Percentiles rank a stretch among this genome's conserved stretches.
These are phyloP conservation scores for Mythimna albipuncta DNA, from an alignment of 2,888 invertebrate species.

Conservation along the genomic window DNA sequence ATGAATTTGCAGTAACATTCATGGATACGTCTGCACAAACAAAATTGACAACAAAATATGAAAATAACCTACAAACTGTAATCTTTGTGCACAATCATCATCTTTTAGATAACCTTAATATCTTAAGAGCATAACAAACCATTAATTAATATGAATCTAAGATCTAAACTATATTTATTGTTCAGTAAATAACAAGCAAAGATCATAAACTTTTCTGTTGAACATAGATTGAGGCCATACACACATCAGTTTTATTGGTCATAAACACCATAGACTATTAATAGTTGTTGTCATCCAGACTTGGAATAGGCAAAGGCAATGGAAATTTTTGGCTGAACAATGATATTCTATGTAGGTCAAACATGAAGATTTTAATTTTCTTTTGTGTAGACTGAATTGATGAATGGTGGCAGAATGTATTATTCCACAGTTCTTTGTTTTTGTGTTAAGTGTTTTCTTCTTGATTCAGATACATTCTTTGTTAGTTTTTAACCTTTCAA, in stretches of 20 bases:
- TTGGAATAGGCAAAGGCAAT: conserved; percentile 1
- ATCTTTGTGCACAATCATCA: conserved; percentile 33
- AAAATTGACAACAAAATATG: conserved; percentile 21
- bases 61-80: conserved; percentile 45
- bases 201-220: conserved; percentile 20
- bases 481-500: not conserved
- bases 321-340: not conserved
- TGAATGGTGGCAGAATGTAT: not conserved
- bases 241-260: conserved; percentile 32
- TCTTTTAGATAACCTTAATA: conserved; percentile 14
- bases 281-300: conserved; percentile 35
- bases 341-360: conserved; percentile 31
- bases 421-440: not conserved
- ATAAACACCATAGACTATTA: conserved; percentile 40
- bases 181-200: not conserved
- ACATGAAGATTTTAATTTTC: conserved; percentile 5
- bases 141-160: conserved; percentile 2
- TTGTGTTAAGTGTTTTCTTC: not conserved
- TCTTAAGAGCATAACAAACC: conserved; percentile 14
- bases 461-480: not conserved
- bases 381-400: not conserved
- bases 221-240: conserved; percentile 47
- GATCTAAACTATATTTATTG: not conserved
- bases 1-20: conserved; percentile 13
- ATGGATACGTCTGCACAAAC: conserved; percentile 8